Base-by-base conservation (phyloP, 2,888 invertebrate species). In the Caenorhabditis auriculariae region DNA sequence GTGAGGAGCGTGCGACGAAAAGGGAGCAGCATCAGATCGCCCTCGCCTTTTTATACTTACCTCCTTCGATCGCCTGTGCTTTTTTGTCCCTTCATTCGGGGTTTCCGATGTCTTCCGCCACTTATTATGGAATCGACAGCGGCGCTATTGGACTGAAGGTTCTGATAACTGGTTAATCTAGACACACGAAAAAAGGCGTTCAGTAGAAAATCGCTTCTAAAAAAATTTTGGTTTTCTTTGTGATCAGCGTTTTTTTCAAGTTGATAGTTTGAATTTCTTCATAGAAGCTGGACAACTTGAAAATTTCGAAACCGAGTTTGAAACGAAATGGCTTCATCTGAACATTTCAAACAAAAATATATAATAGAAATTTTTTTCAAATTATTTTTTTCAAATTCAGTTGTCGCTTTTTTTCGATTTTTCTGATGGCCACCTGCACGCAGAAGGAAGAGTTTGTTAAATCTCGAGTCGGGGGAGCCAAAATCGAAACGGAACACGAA, bases 351-450 rank as follows among this genome's bases (percentile, higher is more conserved):
- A 3, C n/a, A 15, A 15, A 49, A 19, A n/a, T n/a, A n/a, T n/a
- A n/a, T n/a, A n/a, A n/a, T n/a, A n/a, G n/a, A n/a, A n/a, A n/a
- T n/a, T n/a, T n/a, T n/a, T n/a, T n/a, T n/a, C n/a, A n/a, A n/a
- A n/a, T n/a, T n/a, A n/a, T n/a, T n/a, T n/a, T n/a, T n/a, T 9
- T 27, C 21, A 32, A 1, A 51, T 65, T 45, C 75, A 86, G 85
- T 74, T 85, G 15, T 85, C 85, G 0, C 66, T 86, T 23, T 85
- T 84, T 75, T 86, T 85, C 77, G 85, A 86, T 75, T 78, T 86
- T n/a, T 43, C 72, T 86, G 66, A 65, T 83, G 51, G 82, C 85
- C 1, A 83, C 85, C 79, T 83, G 83, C 63, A 65, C 74, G 28
- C 79, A 74, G 1, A 77, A 82, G 2, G 37, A 46, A 2, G 54